A percentile compares a stretch with the other conserved stretches of the same genome.
These are phyloP conservation scores for Epinotia brunnichana DNA, from an alignment of 2,888 invertebrate genomes.

Conservation along the genomic window DNA sequence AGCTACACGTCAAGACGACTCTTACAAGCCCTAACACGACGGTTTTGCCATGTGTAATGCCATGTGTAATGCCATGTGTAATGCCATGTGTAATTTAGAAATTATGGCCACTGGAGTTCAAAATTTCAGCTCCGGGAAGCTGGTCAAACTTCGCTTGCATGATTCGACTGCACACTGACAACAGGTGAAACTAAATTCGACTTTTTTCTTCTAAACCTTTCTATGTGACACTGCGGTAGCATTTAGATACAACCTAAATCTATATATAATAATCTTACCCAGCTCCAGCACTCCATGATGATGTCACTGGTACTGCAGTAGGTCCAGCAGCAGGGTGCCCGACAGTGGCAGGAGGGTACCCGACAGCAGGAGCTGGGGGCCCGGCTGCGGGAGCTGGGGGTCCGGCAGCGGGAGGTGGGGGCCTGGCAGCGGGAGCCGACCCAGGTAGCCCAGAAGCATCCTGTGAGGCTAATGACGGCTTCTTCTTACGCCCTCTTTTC, in stretches of 20 bases:
- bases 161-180: no score
- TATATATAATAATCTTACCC: conserved; percentile 22
- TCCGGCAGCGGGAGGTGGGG: conserved; percentile 1
- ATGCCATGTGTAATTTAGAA: no score
- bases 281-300: conserved; percentile 40
- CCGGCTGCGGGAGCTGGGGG: conserved; percentile 1
- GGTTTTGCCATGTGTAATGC: no score
- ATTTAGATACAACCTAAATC: background rate
- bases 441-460: conserved; percentile 45
- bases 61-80: no score
- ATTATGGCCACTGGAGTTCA: no score
- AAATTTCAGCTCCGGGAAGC: no score
- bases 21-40: no score
- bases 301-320: background rate
- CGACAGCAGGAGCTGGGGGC: conserved; percentile 16
- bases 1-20: no score
- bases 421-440: conserved; percentile 33
- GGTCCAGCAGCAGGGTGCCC: background rate
- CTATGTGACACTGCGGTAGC: background rate
- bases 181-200: no score
- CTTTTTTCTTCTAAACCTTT: no score
- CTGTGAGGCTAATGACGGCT: conserved; percentile 45
- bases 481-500: conserved; percentile 54
- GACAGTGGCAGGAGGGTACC: background rate
- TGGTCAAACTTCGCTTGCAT: no score